Evolutionary conservation across 2,113 vertebrate species (phyloP).

Genomic region (Passer montanus): DNA sequence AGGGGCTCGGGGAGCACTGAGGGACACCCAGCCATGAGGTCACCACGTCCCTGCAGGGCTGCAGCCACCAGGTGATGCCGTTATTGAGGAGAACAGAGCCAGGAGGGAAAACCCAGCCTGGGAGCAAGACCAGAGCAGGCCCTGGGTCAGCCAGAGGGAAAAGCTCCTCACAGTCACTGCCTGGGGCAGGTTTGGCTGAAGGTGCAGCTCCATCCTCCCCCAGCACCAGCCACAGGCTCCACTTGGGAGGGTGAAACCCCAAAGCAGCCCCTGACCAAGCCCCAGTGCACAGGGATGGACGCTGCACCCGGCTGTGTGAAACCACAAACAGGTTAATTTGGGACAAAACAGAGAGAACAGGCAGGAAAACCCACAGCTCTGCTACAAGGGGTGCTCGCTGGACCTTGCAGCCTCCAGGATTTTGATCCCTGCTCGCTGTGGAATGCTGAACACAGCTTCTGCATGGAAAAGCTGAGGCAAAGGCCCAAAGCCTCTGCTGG

Average conservation of each 20-base stretch:
- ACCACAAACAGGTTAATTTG: not conserved
- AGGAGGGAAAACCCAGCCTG: not conserved
- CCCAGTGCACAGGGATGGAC: not conserved
- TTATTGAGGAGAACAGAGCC: not conserved
- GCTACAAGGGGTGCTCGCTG: rapidly evolving
- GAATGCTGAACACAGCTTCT: not conserved
- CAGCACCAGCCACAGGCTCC: not conserved
- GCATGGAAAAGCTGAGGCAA: not conserved
- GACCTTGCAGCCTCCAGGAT: not conserved
- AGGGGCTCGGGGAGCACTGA: not conserved
- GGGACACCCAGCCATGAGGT: not conserved
- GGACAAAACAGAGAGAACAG: not conserved
- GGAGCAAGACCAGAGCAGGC: not conserved
- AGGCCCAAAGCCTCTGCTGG: not conserved
- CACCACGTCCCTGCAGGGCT: not conserved
- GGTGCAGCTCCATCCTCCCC: not conserved
- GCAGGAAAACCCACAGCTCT: not conserved
- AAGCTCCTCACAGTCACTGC: not conserved
- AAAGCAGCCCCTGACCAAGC: not conserved
- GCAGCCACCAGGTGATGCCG: not conserved
- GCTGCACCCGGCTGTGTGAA: not conserved
- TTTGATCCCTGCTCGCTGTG: not conserved
- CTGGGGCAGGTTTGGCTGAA: not conserved
- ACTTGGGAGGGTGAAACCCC: not conserved
- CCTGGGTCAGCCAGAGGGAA: not conserved